Conservation (phyloP, 2,797 vertebrate genomes). For the Onychomys arenicola region DNA sequence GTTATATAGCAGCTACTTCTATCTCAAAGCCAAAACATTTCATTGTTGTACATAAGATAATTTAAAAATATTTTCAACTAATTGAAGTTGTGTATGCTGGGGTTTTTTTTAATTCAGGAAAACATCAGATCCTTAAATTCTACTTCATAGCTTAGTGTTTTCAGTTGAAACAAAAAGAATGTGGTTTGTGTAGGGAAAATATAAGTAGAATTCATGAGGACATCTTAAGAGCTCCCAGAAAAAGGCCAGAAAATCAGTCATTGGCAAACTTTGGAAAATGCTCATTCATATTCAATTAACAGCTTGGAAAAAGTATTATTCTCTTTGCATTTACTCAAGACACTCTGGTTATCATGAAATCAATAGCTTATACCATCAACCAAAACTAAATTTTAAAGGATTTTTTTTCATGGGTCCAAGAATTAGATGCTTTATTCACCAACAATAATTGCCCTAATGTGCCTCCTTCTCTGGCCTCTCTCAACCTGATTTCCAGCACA, state of each 20-base stretch:
- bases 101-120: conserved; percentile 11
- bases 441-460: background rate
- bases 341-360: background rate
- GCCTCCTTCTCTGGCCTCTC: background rate
- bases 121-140: background rate
- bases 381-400: background rate
- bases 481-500: background rate
- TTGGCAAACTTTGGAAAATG: background rate
- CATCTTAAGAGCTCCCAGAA: background rate
- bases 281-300: background rate
- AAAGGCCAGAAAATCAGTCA: background rate
- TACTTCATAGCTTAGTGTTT: background rate
- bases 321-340: background rate
- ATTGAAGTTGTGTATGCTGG: background rate
- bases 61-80: conserved; percentile 35
- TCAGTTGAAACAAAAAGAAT: conserved; percentile 50
- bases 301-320: background rate
- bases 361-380: background rate
- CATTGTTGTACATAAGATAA: background rate
- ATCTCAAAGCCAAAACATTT: conserved; percentile 1
- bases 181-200: background rate
- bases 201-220: background rate
- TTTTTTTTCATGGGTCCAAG: background rate
- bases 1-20: background rate
- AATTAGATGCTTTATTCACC: background rate